Percentiles rank a stretch among this genome's conserved stretches.
Conservation (phyloP, 2,888 invertebrate genomes). For the Icerya purchasi region DNA sequence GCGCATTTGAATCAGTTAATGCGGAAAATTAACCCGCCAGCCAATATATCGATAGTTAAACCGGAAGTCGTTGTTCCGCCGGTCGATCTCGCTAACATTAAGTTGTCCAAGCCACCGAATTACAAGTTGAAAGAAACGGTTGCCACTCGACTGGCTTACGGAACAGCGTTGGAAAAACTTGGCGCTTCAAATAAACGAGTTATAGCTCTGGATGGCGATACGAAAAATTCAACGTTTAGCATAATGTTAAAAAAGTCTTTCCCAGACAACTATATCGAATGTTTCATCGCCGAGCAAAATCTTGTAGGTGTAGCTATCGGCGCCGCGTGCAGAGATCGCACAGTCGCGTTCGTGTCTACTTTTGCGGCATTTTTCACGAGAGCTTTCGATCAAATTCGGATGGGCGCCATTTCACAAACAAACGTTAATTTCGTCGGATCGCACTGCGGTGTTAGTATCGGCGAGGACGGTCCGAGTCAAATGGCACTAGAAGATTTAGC, state of each 20-base stretch:
- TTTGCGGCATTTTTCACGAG: constrained; percentile 96
- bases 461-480: constrained; percentile 96
- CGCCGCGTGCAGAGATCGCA: constrained; percentile 73
- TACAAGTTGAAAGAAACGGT: constrained; percentile 59
- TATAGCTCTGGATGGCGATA: constrained; percentile 89
- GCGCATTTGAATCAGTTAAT: constrained; percentile 18
- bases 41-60: constrained; percentile 41
- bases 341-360: constrained; percentile 85
- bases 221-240: constrained; percentile 95
- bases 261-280: constrained; percentile 70
- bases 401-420: constrained; percentile 97
- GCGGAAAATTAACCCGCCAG: constrained; percentile 43
- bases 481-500: constrained; percentile 99
- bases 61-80: constrained; percentile 41
- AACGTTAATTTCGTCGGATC: constrained; percentile 93
- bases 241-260: constrained; percentile 60
- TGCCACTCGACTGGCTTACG: constrained; percentile 86
- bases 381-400: constrained; percentile 95
- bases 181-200: constrained; percentile 46
- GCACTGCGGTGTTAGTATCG: constrained; percentile 95
- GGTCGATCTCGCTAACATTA: constrained; percentile 49
- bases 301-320: constrained; percentile 90
- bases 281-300: constrained; percentile 98
- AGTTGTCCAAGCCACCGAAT: constrained; percentile 53
- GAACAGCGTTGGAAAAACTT: constrained; percentile 77